Conservation (phyloP, 2,888 invertebrate species). For the Trichopria drosophilae region DNA sequence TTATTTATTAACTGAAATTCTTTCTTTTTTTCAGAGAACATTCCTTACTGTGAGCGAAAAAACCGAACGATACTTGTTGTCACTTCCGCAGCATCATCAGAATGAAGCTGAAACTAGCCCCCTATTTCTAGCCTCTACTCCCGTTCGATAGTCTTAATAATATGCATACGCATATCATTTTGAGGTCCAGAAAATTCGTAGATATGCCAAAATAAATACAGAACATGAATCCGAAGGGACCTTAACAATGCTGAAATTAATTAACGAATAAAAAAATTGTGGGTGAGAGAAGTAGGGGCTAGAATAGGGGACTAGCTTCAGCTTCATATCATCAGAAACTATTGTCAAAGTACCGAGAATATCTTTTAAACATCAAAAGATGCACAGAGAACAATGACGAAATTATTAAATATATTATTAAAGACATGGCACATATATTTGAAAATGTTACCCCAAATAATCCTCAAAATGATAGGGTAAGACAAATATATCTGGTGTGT, state of each 20-base stretch:
- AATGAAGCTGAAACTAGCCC: no score
- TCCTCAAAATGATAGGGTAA: constrained; percentile 53
- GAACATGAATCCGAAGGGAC: no score
- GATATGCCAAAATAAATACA: no score
- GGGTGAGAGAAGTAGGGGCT: no score
- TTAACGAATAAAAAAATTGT: no score
- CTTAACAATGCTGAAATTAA: no score
- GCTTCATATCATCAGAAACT: no score
- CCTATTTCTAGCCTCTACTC: no score
- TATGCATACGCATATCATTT: no score
- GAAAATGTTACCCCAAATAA: constrained; percentile 67
- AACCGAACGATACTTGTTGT: constrained; percentile 74
- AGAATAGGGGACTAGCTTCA: no score
- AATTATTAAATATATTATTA: constrained; percentile 72
- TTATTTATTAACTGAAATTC: constrained; percentile 4
- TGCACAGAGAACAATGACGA: constrained; percentile 77
- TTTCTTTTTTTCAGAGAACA: constrained; percentile 71
- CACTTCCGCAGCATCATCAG: constrained; percentile 75
- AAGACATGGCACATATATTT: constrained; percentile 81
- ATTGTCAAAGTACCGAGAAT: constrained; percentile 73
- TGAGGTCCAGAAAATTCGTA: no score
- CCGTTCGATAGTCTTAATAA: no score
- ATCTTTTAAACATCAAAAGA: constrained; percentile 73
- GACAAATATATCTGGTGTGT: constrained; percentile 41
- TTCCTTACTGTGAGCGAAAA: constrained; percentile 74